Base-by-base conservation (phyloP, 1,140 invertebrate species). In the Drosophila pandora region DNA sequence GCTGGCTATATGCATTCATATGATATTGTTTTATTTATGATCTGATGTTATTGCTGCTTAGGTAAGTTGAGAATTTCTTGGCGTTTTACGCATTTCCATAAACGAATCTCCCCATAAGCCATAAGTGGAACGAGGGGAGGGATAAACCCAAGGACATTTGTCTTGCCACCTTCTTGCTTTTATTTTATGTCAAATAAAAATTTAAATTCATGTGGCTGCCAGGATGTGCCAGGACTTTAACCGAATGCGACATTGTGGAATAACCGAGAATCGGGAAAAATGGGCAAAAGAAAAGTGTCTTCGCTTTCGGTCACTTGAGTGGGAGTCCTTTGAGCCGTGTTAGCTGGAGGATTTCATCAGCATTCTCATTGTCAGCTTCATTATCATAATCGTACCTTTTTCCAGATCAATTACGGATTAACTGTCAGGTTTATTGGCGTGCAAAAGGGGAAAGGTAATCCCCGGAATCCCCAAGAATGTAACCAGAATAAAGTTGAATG, bases 11-110 rank as follows among this genome's bases (percentile, higher is more conserved):
- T 87, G 82, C 71, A 77, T 76, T 87, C 77, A 88, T 87, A 60
- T 56, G 64, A 87, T 87, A 85, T 88, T 88, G 83, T 87, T 82
- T 88, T 88, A 87, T 87, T 87, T 88, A 87, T 82, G 82, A 87
- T 87, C 77, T 79, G 25, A 23, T 49, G 74, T 82, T 85, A 85
- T 77, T 64, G 60, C 61, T 76, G 70, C 61, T 79, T 81, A 65
- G 71, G 77, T 67, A 69, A 71, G 68, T 70, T 81, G 82, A 61
- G 76, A 77, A 84, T 80, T 75, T 75, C 71, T 49, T 65, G 48
- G 63, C 78, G 72, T 82, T 82, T 82, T 62, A 76, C 64, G 83
- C 78, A 87, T 87, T 88, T 78, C 50, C 83, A 87, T 87, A 87
- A 87, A 73, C 64, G 79, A 75, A 61, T 85, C 77, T 80, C 22